Base-by-base conservation (phyloP, 2,797 vertebrate species). In the Xiphophorus birchmanni region DNA sequence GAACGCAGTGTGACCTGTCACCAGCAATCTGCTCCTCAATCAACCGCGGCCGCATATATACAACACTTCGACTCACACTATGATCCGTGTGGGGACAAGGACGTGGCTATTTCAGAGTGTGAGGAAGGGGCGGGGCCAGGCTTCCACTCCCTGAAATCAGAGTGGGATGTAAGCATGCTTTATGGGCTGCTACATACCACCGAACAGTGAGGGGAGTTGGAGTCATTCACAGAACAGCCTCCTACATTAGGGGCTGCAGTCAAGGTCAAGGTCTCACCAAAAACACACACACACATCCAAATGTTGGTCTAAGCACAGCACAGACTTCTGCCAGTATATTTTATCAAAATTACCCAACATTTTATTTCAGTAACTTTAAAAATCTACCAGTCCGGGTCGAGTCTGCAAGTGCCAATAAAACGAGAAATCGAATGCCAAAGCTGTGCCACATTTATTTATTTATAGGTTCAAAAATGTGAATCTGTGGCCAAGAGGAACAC, bases 1-100 rank as follows among this genome's bases (percentile, higher is more conserved):
- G 92, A 96, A 95, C 95, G 89, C 87, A 91, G 95, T 95, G 95
- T 95, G 95, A 95, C 94, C 96, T 96, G 95, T 97, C 96, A 96
- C 91, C 94, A 96, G 95, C 95, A 96, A 96, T 94, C 94, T 91
- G 91, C 92, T 90, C 93, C 92, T 93, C 92, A 92, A 93, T 94
- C 94, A 93, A 91, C 91, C 82, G 40, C 74, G 23, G 82, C 80
- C 54, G 60, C 93, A 94, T 87, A 93, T 90, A 94, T 80, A 89
- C 89, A 84, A 76, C 88, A 92, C 83, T 71, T 77, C 44, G 17
- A 84, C 82, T 83, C 82, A 82, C 88, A 91, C 89, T 81, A 89
- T 74, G 86, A 88, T 89, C 84, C 40, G 82, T 84, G 76, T 78
- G 89, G 89, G 94, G 94, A 95, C 95, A 96, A 96, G 95, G 96